Percentiles rank a stretch among this genome's conserved stretches.
These are phyloP conservation scores for Drosophila melanogaster DNA, from an alignment of 1,140 invertebrate genomes.

Conservation along the genomic window Release_6_plus_ISO1_MT NC_004354.4:14362001-14362500, in stretches of 20 bases:
- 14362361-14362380: slow-evolving; percentile 55
- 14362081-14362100: no score
- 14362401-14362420: slow-evolving; percentile 1
- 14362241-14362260: background rate
- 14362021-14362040: no score
- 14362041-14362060: no score
- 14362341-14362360: slow-evolving; percentile 34
- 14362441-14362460: slow-evolving; percentile 65
- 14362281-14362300: slow-evolving; percentile 14
- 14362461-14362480: slow-evolving; percentile 64
- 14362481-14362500: slow-evolving; percentile 38
- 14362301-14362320: slow-evolving; percentile 38
- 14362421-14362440: slow-evolving; percentile 62
- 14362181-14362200: no score
- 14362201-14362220: no score
- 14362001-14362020: no score
- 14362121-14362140: no score
- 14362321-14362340: slow-evolving; percentile 27
- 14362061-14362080: no score
- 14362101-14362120: no score
- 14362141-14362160: no score
- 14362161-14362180: no score
- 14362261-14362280: background rate
- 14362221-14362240: background rate
- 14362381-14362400: slow-evolving; percentile 50